phyloP scores from a whole-genome alignment of 2,797 vertebrate genomes.

The Avahi laniger region DNA sequence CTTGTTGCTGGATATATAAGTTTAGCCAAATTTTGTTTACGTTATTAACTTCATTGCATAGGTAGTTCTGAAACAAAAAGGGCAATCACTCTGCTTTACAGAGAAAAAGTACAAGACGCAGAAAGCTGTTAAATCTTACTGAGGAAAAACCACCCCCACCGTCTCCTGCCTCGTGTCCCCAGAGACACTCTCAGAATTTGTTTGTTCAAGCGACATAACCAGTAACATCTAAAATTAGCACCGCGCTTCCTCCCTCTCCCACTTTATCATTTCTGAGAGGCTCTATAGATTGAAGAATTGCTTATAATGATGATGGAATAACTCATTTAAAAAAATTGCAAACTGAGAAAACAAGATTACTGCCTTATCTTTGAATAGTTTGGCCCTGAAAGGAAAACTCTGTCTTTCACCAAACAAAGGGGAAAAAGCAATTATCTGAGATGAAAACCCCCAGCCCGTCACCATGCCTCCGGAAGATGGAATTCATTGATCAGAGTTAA shows the following conservation, averaged over 20 bases:
- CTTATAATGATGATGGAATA: constrained; percentile 66
- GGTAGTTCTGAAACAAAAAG: background rate
- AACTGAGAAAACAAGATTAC: constrained; percentile 64
- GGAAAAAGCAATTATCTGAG: constrained; percentile 73
- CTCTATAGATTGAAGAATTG: constrained; percentile 55
- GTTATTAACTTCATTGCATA: background rate
- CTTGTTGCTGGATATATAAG: background rate
- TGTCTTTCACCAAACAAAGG: constrained; percentile 64
- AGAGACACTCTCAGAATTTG: background rate
- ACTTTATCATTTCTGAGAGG: constrained; percentile 57
- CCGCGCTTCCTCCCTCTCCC: background rate
- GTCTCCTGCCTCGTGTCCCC: background rate
- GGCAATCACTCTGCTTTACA: background rate
- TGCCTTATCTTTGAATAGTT: constrained; percentile 60
- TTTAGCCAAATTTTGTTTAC: background rate
- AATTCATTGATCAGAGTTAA: constrained; percentile 76
- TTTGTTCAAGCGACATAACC: background rate
- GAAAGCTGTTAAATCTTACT: background rate
- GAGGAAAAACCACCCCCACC: background rate
- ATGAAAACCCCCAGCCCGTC: constrained; percentile 56
- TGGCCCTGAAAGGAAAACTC: constrained; percentile 53
- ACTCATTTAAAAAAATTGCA: constrained; percentile 64
- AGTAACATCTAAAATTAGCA: constrained; percentile 63
- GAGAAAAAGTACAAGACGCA: constrained; percentile 22
- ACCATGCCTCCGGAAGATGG: constrained; percentile 63